These are phyloP conservation scores for Zosterops pallidus DNA, from an alignment of 2,113 vertebrate species.

Conservation along the genomic window DNA sequence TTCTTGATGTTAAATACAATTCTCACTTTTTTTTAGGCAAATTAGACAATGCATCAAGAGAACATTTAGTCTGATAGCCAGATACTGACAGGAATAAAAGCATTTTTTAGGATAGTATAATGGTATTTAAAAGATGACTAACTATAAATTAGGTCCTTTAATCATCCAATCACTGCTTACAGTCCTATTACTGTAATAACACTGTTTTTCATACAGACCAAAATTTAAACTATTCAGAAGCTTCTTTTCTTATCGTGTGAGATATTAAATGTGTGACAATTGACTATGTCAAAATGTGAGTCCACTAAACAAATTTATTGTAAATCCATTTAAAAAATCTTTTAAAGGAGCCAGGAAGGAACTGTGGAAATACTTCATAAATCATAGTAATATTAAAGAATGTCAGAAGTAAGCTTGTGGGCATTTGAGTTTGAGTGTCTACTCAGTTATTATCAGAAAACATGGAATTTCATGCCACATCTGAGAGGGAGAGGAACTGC, in stretches of 20 bases:
- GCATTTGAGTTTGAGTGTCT: conserved; percentile 39
- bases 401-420: conserved; percentile 47
- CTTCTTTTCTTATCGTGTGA: not conserved
- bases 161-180: not conserved
- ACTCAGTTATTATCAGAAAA: conserved; percentile 47
- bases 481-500: conserved; percentile 46
- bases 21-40: conserved; percentile 4
- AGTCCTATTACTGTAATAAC: not conserved
- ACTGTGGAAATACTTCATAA: conserved; percentile 34
- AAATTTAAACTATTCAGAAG: not conserved
- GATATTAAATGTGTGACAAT: not conserved
- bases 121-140: not conserved
- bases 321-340: conserved; percentile 42
- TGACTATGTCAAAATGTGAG: conserved; percentile 26
- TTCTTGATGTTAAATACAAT: not conserved
- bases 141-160: not conserved
- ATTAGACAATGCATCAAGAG: not conserved
- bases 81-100: not conserved
- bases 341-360: conserved; percentile 25
- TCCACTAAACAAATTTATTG: conserved; percentile 29
- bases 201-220: not conserved
- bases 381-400: conserved; percentile 53
- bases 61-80: not conserved
- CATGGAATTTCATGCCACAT: conserved; percentile 17
- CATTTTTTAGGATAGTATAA: not conserved